phyloP scores from a whole-genome alignment of 2,113 vertebrate genomes.

The Hydrochoerus hydrochaeris region DNA sequence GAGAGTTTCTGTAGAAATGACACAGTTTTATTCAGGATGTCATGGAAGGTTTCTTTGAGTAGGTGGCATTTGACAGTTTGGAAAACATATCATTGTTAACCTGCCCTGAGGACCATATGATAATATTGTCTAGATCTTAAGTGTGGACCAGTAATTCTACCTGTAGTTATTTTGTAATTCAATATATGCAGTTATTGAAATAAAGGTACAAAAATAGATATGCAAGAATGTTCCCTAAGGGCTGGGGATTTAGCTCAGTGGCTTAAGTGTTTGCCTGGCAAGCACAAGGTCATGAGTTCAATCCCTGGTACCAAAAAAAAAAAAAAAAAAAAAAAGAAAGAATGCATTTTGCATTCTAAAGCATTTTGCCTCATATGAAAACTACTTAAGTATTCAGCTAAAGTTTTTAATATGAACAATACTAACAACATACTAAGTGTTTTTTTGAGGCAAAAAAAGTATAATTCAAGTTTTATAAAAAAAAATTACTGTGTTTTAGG shows the following conservation, averaged over 20 bases:
- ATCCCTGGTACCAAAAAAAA: no score
- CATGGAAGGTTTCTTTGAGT: not conserved
- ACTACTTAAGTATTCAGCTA: not conserved
- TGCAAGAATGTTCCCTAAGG: not conserved
- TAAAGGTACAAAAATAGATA: not conserved
- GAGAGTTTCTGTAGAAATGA: fast-evolving
- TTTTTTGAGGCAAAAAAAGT: not conserved
- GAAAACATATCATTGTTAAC: not conserved
- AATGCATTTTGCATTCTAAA: no score
- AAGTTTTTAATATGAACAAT: slow-evolving; percentile 10
- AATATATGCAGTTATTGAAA: not conserved
- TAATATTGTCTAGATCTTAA: not conserved
- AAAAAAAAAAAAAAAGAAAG: no score
- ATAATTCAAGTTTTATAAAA: slow-evolving; percentile 20
- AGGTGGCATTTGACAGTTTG: not conserved
- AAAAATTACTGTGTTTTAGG: not conserved
- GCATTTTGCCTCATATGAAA: not conserved
- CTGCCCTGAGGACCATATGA: not conserved
- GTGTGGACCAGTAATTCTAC: not conserved
- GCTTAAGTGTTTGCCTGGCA: no score
- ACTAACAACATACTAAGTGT: not conserved
- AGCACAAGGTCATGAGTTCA: no score
- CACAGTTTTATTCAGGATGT: not conserved
- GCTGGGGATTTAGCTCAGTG: no score
- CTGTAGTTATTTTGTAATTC: not conserved